A percentile compares a stretch with the other conserved stretches of the same genome.
These are phyloP conservation scores for Triplophysa bombifrons DNA, from an alignment of 2,797 vertebrate genomes.

Conservation along the genomic window DNA sequence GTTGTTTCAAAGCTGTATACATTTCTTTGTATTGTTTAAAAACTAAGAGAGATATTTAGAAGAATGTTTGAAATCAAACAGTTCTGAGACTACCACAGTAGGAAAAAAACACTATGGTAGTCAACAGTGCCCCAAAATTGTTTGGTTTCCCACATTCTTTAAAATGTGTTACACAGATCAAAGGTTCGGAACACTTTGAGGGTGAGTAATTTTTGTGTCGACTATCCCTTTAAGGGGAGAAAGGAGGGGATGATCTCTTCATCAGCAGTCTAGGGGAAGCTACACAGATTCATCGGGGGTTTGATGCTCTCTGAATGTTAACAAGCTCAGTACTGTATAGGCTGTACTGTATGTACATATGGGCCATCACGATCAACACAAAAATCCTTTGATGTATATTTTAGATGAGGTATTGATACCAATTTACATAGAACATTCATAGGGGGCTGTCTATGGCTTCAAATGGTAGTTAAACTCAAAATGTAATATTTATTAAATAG, in stretches of 20 bases:
- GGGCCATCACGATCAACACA: conserved; percentile 17
- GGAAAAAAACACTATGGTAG: too few relatives aligned
- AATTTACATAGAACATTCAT: neutral
- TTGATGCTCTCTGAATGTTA: conserved; percentile 27
- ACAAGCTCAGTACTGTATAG: conserved; percentile 26
- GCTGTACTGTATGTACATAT: conserved; percentile 35
- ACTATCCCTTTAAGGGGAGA: neutral
- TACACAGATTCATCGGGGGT: neutral
- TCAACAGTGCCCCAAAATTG: too few relatives aligned
- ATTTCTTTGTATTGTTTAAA: too few relatives aligned
- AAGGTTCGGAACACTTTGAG: too few relatives aligned
- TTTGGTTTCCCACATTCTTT: too few relatives aligned
- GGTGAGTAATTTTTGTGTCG: too few relatives aligned
- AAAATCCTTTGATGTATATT: neutral
- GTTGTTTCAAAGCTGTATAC: too few relatives aligned
- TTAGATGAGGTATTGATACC: neutral
- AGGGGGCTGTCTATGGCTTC: neutral
- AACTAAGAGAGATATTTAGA: too few relatives aligned
- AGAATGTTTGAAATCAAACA: too few relatives aligned
- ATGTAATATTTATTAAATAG: too few relatives aligned
- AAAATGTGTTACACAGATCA: too few relatives aligned
- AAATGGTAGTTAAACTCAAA: neutral
- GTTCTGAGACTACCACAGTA: too few relatives aligned
- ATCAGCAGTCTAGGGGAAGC: conserved; percentile 11
- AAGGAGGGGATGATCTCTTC: neutral